Conservation (phyloP, 30 jellyfish, hydroid and myxozoan species). For the Turritopsis dohrnii region DNA sequence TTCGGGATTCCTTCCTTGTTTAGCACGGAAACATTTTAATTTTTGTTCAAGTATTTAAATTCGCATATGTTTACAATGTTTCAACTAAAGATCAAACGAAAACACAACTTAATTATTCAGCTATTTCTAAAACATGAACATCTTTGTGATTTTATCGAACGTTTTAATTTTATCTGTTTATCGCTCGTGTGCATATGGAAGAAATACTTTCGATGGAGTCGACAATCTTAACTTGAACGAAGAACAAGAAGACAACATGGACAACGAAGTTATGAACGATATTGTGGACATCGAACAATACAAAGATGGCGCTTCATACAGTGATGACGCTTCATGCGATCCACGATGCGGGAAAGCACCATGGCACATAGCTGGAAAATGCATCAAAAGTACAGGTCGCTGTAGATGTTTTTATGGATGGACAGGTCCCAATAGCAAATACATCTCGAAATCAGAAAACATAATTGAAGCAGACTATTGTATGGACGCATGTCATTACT, state of each 20-base stretch:
- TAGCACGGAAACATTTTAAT: background rate
- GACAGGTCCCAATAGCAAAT: slow-evolving; percentile 20
- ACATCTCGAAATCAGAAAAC: background rate
- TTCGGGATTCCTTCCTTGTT: background rate
- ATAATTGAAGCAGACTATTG: slow-evolving; percentile 21
- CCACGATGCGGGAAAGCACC: slow-evolving; percentile 20
- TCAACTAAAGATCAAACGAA: background rate
- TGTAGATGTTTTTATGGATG: slow-evolving; percentile 22
- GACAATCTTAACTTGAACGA: background rate
- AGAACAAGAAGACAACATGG: background rate
- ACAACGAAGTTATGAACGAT: background rate
- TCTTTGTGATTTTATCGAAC: background rate
- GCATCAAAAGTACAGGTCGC: background rate
- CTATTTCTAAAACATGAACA: background rate
- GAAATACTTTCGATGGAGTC: background rate
- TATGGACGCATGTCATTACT: slow-evolving; percentile 22
- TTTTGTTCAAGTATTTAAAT: background rate
- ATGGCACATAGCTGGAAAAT: slow-evolving; percentile 15
- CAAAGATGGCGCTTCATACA: background rate
- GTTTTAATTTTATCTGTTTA: background rate
- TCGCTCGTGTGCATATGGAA: background rate
- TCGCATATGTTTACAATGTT: background rate
- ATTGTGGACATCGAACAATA: background rate
- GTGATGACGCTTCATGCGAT: background rate
- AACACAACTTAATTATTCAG: too few relatives aligned